phyloP scores from a whole-genome alignment of 2,113 vertebrate genomes.

The Gnathonemus longibarbis region DNA sequence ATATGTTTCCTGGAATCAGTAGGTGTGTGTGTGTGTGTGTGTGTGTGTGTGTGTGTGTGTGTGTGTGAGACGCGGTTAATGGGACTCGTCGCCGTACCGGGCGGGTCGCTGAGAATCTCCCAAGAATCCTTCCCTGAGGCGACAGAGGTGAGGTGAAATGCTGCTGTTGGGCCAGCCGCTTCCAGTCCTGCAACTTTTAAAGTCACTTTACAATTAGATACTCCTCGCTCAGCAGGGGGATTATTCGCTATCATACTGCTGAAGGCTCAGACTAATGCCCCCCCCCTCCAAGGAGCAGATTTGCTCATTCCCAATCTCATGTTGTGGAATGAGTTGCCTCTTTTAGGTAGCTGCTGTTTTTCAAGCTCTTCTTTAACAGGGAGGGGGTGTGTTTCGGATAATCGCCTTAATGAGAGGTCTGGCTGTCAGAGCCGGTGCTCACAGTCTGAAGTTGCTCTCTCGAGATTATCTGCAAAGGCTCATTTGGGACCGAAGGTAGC shows the following conservation, averaged over 20 bases:
- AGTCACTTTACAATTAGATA: background rate
- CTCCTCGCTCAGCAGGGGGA: background rate
- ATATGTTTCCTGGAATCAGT: background rate
- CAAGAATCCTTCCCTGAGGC: background rate
- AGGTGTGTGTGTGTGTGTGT: background rate
- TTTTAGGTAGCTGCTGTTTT: background rate
- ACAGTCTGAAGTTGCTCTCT: background rate
- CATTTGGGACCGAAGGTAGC: background rate
- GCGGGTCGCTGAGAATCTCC: background rate
- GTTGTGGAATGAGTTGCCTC: background rate
- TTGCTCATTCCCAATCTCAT: background rate
- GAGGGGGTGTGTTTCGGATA: background rate
- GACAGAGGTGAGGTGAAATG: background rate
- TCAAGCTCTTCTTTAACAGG: background rate
- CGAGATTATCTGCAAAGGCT: background rate
- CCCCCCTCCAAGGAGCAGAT: background rate
- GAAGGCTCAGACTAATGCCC: background rate
- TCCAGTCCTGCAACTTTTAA: background rate
- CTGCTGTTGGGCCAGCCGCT: background rate
- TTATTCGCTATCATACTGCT: background rate
- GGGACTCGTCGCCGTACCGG: background rate
- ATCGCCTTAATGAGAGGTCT: background rate
- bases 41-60: background rate
- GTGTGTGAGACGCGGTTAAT: background rate
- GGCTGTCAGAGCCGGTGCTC: background rate